A percentile compares a stretch with the other conserved stretches of the same genome.
Conservation (phyloP, 2,888 invertebrate species). For the Amorpha juglandis region DNA sequence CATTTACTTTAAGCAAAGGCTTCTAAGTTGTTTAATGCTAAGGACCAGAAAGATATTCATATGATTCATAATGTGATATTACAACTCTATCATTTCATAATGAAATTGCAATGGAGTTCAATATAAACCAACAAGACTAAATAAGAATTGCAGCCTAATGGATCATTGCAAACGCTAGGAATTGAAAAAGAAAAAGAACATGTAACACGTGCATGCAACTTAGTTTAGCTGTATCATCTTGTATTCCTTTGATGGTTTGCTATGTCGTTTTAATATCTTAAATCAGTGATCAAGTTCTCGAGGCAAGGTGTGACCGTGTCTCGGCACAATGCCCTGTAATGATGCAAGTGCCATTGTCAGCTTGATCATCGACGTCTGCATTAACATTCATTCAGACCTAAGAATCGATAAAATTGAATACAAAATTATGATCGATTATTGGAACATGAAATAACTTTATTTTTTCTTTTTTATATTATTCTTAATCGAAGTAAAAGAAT, state of each 20-base stretch:
- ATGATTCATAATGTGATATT: not conserved
- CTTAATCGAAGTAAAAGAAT: too few relatives aligned
- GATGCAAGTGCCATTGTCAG: conserved; percentile 51
- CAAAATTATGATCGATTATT: not conserved
- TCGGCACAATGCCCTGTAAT: conserved; percentile 55
- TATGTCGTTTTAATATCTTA: conserved; percentile 6
- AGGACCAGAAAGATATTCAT: not conserved
- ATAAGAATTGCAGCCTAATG: not conserved
- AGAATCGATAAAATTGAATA: conserved; percentile 26
- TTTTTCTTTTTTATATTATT: too few relatives aligned
- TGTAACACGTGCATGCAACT: not conserved
- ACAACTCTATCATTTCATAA: not conserved
- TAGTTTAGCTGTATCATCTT: conserved; percentile 17
- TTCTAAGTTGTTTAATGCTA: too few relatives aligned
- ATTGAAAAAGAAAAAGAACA: not conserved
- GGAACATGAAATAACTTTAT: too few relatives aligned
- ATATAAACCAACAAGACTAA: not conserved
- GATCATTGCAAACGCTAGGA: not conserved
- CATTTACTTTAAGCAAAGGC: too few relatives aligned
- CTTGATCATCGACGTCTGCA: conserved; percentile 51
- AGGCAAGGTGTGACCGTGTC: conserved; percentile 44
- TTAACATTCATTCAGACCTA: conserved; percentile 40
- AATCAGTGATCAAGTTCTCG: not conserved
- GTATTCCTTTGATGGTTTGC: conserved; percentile 7
- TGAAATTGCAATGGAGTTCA: not conserved